Conservation (phyloP, 53 echinoderm and acorn worm species). For the Luidia sarsii region DNA sequence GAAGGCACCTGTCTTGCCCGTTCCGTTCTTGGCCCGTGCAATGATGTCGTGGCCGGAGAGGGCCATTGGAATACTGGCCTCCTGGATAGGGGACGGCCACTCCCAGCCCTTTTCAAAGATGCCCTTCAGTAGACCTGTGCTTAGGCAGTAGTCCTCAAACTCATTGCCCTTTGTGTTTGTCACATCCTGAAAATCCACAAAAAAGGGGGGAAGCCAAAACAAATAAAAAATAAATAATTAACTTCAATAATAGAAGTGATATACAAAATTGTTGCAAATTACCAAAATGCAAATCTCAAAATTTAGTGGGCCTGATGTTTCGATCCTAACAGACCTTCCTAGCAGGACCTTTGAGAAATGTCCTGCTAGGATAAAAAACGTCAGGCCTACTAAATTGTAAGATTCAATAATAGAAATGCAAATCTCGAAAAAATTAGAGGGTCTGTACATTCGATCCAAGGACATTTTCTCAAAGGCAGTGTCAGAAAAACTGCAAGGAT, state of each 20-base stretch:
- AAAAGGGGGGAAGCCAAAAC: not conserved
- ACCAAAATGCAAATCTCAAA: too few species aligned
- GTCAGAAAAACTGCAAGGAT: too few species aligned
- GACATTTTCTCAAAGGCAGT: too few species aligned
- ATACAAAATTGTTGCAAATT: too few species aligned
- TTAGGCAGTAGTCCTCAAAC: constrained; percentile 97
- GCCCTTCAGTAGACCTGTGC: constrained; percentile 84
- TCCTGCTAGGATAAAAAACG: too few species aligned
- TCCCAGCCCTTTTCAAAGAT: constrained; percentile 99
- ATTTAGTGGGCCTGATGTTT: too few species aligned
- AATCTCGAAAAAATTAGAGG: not conserved
- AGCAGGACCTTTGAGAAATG: too few species aligned
- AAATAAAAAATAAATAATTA: not conserved
- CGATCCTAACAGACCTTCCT: too few species aligned
- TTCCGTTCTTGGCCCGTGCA: constrained; percentile 97
- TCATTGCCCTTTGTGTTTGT: constrained; percentile 99
- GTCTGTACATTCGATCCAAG: too few species aligned
- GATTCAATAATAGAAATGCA: too few species aligned
- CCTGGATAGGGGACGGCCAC: constrained; percentile 92
- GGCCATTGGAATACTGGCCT: constrained; percentile 92
- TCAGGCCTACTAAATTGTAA: too few species aligned
- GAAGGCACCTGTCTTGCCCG: constrained; percentile 96
- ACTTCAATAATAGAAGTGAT: too few species aligned
- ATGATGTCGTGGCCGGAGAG: constrained; percentile 91
- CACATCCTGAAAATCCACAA: constrained; percentile 76